Percentiles rank a stretch among this genome's conserved stretches.
These are phyloP conservation scores for Parasteatoda tepidariorum DNA, from an alignment of 1,140 invertebrate species.

Conservation along the genomic window DNA sequence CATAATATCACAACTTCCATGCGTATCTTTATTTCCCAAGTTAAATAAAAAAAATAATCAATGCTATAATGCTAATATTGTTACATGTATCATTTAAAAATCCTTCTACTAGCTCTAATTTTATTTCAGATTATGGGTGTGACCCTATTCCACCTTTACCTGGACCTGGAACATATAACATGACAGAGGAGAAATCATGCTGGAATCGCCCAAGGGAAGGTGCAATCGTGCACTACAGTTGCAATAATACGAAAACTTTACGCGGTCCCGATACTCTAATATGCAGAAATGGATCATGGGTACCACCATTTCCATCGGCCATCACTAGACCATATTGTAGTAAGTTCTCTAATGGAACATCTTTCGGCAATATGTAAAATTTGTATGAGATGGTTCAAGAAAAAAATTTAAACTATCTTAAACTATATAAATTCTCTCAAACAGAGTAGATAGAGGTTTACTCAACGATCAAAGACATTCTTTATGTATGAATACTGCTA, in stretches of 20 bases:
- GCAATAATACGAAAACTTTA: conserved; percentile 25
- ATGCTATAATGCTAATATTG: too few relatives aligned
- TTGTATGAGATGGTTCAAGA: background rate
- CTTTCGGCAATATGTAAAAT: background rate
- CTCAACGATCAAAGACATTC: background rate
- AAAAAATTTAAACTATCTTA: background rate
- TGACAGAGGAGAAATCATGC: conserved; percentile 52
- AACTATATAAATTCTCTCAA: too few relatives aligned
- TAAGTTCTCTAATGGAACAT: background rate
- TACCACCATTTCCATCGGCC: background rate
- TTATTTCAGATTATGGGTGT: conserved; percentile 39
- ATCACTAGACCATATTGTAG: conserved; percentile 26
- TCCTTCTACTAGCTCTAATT: too few relatives aligned
- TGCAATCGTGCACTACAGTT: conserved; percentile 36
- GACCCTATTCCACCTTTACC: conserved; percentile 23
- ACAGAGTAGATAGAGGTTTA: too few relatives aligned
- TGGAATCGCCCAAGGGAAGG: conserved; percentile 50
- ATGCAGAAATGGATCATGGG: conserved; percentile 44
- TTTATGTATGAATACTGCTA: background rate
- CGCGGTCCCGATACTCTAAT: conserved; percentile 30
- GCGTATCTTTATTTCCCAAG: too few relatives aligned
- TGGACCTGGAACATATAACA: conserved; percentile 43
- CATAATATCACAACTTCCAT: too few relatives aligned
- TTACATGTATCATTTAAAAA: too few relatives aligned
- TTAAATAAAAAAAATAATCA: too few relatives aligned